Evolutionary conservation across 2,113 vertebrate species (phyloP).

Genomic region (Pleuronectes platessa): DNA sequence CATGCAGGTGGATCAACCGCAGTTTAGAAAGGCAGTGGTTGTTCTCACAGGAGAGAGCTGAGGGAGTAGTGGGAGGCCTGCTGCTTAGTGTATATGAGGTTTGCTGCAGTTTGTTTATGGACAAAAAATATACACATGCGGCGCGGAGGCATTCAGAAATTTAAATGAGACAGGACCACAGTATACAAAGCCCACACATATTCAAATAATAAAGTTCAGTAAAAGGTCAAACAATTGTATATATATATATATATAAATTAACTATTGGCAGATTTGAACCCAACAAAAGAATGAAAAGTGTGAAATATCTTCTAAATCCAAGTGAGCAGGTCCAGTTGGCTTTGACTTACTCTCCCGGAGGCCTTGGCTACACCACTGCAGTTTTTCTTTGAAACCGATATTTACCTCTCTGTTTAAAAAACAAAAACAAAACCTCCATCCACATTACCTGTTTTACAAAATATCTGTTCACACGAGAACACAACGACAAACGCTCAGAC

Average conservation of each 20-base stretch:
- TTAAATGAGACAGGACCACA: background rate
- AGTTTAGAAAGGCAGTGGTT: constrained; percentile 39
- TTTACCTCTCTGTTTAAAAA: no score
- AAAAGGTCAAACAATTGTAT: background rate
- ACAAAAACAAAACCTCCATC: no score
- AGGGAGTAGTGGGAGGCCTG: background rate
- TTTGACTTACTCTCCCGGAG: background rate
- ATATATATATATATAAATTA: no score
- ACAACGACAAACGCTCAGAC: no score
- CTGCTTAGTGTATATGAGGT: background rate
- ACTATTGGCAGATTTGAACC: no score
- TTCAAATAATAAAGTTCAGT: background rate
- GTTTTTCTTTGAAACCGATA: no score
- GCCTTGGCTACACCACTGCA: no score
- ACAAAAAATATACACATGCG: background rate
- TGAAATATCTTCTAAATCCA: no score
- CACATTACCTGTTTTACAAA: no score
- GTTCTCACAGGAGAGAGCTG: constrained; percentile 16
- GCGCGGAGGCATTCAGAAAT: background rate
- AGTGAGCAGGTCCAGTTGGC: no score
- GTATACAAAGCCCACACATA: background rate
- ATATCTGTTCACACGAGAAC: no score
- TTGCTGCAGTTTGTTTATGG: background rate
- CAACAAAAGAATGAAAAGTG: no score
- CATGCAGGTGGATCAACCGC: constrained; percentile 51